phyloP scores from a whole-genome alignment of 2,113 vertebrate genomes.

The Narcine bancroftii region DNA sequence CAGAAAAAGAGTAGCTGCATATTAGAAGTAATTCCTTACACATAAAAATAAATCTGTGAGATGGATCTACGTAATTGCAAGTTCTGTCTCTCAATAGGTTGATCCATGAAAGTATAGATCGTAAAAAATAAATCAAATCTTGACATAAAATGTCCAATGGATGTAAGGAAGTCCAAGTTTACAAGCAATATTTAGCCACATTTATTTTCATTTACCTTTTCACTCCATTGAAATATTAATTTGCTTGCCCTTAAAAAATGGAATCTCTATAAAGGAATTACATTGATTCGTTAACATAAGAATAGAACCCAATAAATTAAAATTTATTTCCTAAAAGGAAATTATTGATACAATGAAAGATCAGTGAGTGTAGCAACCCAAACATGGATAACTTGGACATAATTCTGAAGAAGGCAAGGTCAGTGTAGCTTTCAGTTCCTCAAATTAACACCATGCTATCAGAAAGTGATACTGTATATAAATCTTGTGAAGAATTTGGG shows the following conservation, averaged over 20 bases:
- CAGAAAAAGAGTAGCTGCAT: neutral
- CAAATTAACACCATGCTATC: neutral
- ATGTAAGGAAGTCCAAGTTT: neutral
- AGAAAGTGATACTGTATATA: neutral
- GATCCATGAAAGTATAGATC: neutral
- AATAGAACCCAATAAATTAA: neutral
- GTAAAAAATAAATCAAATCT: neutral
- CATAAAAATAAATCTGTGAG: neutral
- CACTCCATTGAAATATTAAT: conserved; percentile 18
- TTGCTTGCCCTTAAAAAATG: neutral
- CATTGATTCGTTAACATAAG: neutral
- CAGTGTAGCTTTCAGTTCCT: neutral
- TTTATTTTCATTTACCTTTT: neutral
- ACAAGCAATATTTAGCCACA: neutral
- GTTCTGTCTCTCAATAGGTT: neutral
- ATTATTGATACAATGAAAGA: neutral
- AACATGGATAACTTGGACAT: neutral
- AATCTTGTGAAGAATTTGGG: neutral
- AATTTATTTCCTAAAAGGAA: neutral
- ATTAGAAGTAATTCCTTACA: neutral
- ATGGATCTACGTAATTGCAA: neutral
- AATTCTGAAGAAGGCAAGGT: neutral
- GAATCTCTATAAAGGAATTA: neutral
- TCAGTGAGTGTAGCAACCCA: neutral
- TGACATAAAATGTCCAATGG: neutral